Evolutionary conservation across 92 coral and sea anemone species (phyloP).

Genomic region (Hydrozoanthus gracilis): DNA sequence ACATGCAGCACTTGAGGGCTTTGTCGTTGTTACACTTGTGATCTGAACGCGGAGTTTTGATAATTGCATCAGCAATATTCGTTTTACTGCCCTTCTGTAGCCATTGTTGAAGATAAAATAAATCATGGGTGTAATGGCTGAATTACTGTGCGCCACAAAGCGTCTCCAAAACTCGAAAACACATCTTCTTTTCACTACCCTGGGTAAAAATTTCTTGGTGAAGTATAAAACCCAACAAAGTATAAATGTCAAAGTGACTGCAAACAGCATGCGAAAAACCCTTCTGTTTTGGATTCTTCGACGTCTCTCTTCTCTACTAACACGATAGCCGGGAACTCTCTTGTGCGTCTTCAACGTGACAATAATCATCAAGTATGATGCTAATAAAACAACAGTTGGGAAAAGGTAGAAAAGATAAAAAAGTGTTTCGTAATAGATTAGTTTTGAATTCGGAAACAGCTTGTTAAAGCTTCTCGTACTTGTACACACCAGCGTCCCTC

Average conservation of each 20-base stretch:
- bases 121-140: constrained; percentile 18
- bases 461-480: not conserved
- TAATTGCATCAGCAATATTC: too few relatives aligned
- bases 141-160: not conserved
- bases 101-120: not conserved
- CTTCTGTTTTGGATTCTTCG: constrained; percentile 13
- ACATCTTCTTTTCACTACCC: not conserved
- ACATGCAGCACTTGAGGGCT: too few relatives aligned
- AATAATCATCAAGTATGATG: not conserved
- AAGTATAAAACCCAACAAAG: constrained; percentile 36
- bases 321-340: constrained; percentile 16
- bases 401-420: constrained; percentile 6
- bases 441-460: not conserved
- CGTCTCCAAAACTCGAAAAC: constrained; percentile 31
- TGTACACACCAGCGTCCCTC: not conserved
- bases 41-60: too few relatives aligned
- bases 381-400: not conserved
- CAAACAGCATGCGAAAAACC: constrained; percentile 37
- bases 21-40: too few relatives aligned
- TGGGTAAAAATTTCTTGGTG: not conserved
- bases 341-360: not conserved
- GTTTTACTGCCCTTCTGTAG: not conserved
- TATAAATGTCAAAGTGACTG: constrained; percentile 11
- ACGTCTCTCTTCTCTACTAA: not conserved
- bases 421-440: constrained; percentile 22